Base-by-base conservation (phyloP, 2,113 vertebrate genomes). In the Osmerus mordax region DNA sequence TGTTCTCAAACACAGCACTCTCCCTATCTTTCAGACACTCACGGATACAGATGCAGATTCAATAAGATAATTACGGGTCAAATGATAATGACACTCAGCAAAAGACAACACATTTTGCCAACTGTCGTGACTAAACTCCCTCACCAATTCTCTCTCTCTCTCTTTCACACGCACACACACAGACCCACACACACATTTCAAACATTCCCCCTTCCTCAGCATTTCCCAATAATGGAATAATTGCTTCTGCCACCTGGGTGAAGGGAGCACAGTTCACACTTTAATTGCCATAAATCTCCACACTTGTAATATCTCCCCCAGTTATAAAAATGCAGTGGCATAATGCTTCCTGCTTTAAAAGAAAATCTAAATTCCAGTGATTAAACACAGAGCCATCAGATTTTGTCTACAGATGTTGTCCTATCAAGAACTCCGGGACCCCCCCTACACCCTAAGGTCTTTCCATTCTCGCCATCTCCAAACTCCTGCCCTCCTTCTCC, bases 341-440 rank as follows among this genome's bases (percentile, higher is more conserved):
- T 70, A 61, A 74, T 60, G 41, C 64, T 62, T 53, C 53, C 32
- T 12, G 8, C 55, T 16, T 56, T 47, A 76, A 82, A 83, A 80
- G 41, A 41, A 64, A 58, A 64, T 77, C 76, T 70, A 13, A 54
- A 32, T 21, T 52, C 52, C 55, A 70, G 77, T 83, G 76, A 84
- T 81, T 81, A 78, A 82, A 66, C 72, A 28, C 19, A 51, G 28
- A 62, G 62, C 25, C 41, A 47, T 53, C 64, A 73, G 80, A 82
- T 75, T 58, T 52, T 55, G 60, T 6, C 36, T n/a, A 14, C 11
- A 1, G 74, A 78, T 75, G 60, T 72, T 66, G 67, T 19, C 11
- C 23, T 19, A 28, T 61, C 60, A 66, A 78, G 62, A 69, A 63
- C 23, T 47, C 21, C 32, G 21, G 69, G 78, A 62, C 64, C 21